Evolutionary conservation across 2,888 invertebrate genomes (phyloP).

Genomic region (Phaedon cochleariae): DNA sequence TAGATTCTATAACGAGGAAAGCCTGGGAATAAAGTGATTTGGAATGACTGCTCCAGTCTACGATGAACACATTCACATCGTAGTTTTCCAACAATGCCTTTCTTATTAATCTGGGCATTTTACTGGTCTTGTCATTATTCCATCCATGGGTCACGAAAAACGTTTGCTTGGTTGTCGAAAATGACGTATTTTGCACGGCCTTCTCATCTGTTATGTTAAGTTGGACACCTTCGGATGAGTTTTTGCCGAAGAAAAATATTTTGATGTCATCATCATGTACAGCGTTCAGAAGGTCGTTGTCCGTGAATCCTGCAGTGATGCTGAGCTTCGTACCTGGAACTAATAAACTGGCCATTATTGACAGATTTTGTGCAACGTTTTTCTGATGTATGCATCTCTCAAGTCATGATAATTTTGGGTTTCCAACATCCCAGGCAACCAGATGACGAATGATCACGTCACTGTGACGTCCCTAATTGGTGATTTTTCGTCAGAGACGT

Average conservation of each 20-base stretch:
- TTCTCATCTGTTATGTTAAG: background rate
- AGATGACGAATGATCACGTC: no score
- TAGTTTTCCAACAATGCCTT: constrained; percentile 41
- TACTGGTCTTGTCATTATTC: constrained; percentile 47
- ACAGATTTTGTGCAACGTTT: no score
- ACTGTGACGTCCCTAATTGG: no score
- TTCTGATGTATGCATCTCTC: no score
- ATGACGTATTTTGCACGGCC: constrained; percentile 33
- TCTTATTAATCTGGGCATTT: constrained; percentile 43
- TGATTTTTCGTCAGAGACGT: no score
- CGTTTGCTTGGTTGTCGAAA: constrained; percentile 39
- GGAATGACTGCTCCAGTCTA: constrained; percentile 50
- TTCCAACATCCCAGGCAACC: no score
- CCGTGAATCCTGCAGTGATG: no score
- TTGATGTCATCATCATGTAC: background rate
- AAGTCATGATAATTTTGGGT: no score
- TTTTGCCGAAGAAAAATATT: constrained; percentile 1
- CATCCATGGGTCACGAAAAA: constrained; percentile 57
- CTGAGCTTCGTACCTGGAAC: no score
- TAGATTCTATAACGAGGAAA: constrained; percentile 5
- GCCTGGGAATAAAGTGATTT: constrained; percentile 28
- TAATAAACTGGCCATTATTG: no score
- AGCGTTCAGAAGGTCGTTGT: no score
- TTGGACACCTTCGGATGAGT: background rate
- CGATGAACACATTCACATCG: constrained; percentile 55